Base-by-base conservation (phyloP, 2,888 invertebrate genomes). In the Coleophora deauratella region DNA sequence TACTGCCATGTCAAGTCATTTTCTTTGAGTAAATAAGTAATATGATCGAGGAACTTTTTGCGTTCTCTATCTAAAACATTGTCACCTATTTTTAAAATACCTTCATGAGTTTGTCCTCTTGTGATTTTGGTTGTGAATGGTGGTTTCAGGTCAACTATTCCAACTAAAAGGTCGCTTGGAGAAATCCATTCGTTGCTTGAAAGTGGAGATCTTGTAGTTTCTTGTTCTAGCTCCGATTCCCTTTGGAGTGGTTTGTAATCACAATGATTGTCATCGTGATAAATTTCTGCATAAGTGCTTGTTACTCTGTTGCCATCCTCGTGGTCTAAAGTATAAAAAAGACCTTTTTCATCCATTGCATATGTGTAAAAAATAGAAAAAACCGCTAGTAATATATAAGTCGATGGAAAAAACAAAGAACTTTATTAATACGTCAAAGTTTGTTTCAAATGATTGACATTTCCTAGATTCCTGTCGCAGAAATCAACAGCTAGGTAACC, bases 61-160 rank as follows among this genome's bases (percentile, higher is more conserved):
- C 64, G 57, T 49, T 82, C 77, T 33, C 45, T 56, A 47, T 62
- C 54, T 28, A 81, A 51, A 8, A 80, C 54, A 38, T 50, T 51
- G 51, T 79, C 60, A 1, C 82, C 85, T 40, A 84, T 84, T 10
- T 53, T 51, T 34, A 82, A 57, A 45, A 85, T 79, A 32, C 85
- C 84, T 61, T 74, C 60, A 47, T 85, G 84, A 30, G 84, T 71
- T 47, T 57, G 69, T 2, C 76, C 80, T 59, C 80, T 69, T 11
- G 71, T 73, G 41, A 80, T 75, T 67, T 78, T 84, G 1, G 84
- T 81, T 11, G 85, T 85, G 47, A 84, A 80, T 0, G 85, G 85
- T 31, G 82, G 78, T 27, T 61, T 59, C 8, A 85, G 54, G 37
- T 78, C 67, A 46, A 84, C 37, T 49, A 62, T 64, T 12, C 69